These are phyloP conservation scores for Anagrus nilaparvatae DNA, from an alignment of 1,140 invertebrate species.

Conservation along the genomic window DNA sequence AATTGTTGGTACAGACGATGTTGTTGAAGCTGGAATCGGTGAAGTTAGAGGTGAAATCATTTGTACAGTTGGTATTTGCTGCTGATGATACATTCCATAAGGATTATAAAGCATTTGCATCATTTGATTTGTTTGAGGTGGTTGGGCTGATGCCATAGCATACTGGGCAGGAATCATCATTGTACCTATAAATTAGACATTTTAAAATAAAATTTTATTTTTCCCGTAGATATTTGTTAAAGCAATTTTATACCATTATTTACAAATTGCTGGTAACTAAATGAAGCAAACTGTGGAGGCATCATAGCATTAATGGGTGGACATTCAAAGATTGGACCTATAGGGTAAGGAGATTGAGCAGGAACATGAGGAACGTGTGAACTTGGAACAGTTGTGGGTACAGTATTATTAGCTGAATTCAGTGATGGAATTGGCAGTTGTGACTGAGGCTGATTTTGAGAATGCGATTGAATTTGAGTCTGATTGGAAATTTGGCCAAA, in stretches of 20 bases:
- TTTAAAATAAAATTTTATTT: background rate
- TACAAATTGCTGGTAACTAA: constrained; percentile 50
- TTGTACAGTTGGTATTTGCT: constrained; percentile 44
- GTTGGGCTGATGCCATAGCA: constrained; percentile 33
- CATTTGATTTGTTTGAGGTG: constrained; percentile 43
- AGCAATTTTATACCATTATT: constrained; percentile 34
- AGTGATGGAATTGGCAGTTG: constrained; percentile 15
- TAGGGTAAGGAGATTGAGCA: constrained; percentile 30
- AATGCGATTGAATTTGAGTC: constrained; percentile 3
- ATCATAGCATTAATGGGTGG: constrained; percentile 36
- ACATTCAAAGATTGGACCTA: constrained; percentile 37
- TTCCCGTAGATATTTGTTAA: background rate
- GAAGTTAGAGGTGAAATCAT: constrained; percentile 43
- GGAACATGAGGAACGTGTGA: constrained; percentile 23
- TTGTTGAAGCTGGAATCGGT: constrained; percentile 25
- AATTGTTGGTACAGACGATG: constrained; percentile 20
- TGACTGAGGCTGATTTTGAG: constrained; percentile 11
- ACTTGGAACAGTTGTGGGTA: constrained; percentile 14
- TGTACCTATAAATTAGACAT: constrained; percentile 20
- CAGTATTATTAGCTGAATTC: constrained; percentile 13
- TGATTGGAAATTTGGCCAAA: constrained; percentile 8
- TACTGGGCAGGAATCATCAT: constrained; percentile 44
- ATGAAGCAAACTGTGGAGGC: constrained; percentile 40
- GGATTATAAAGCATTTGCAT: constrained; percentile 46
- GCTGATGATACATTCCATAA: constrained; percentile 45